Evolutionary conservation across 2,888 invertebrate genomes (phyloP), one percentile per base, ranked within the genome.

Genomic region (Cyclophora punctaria): DNA sequence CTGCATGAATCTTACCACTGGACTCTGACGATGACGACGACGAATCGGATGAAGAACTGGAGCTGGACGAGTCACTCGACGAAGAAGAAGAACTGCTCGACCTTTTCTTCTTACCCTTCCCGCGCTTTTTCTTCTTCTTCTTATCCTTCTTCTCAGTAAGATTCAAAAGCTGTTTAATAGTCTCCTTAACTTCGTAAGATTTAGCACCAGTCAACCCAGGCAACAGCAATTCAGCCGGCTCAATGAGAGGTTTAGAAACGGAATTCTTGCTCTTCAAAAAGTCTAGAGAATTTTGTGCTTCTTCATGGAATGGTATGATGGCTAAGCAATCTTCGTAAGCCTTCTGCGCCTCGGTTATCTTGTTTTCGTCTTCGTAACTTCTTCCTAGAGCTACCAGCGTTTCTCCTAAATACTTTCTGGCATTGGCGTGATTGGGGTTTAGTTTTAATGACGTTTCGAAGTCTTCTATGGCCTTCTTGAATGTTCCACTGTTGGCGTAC

Each of bases 401-500:
- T 80, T 98, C 97, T 40, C 96, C 95, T 90, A 97, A 93, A 83
- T 98, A 98, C 78, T 97, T 97, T 51, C 95, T 92, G 40, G 98
- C 98, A 83, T 98, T 98, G 2, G 94, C 93, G 80, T 98, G 98
- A 57, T 93, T 94, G 1, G 95, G 94, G 82, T 98, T 96, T 44
- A 96, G 79, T 76, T 95, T 94, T 42, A 98, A 80, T 3, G 98
- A 98, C 34, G 94, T 94, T 81, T 98, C 97, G 80, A 98, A 97
- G 78, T 98, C 98, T 66, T 96, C 95, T 60, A 98, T 95, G 0
- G 98, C 98, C 75, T 96, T 96, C 66, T 95, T 93, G 81, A 96
- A 98, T 67, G 95, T 96, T 58, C 97, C 97, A 73, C 95, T 96
- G 78, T 98, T 98, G 6, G 98, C 98, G 76, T 96, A 97, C 66